These are phyloP conservation scores for Amphilophus citrinellus DNA, from an alignment of 2,113 vertebrate species.

Conservation along the genomic window DNA sequence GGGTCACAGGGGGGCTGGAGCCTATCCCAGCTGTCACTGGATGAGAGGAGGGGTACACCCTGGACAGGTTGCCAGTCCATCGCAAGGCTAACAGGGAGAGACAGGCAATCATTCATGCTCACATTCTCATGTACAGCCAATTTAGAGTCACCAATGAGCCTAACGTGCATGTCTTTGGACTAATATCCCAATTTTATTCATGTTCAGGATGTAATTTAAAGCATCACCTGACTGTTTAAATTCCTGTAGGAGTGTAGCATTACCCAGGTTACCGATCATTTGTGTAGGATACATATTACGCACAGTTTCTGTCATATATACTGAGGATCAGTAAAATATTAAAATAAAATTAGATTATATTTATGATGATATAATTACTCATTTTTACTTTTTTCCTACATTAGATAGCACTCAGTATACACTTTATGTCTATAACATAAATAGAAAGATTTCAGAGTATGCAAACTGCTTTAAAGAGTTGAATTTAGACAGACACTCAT, in stretches of 20 bases:
- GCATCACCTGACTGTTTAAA: too few relatives aligned
- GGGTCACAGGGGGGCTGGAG: background rate
- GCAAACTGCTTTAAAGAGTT: background rate
- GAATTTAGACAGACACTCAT: background rate
- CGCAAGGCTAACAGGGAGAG: background rate
- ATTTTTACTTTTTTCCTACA: background rate
- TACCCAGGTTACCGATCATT: too few relatives aligned
- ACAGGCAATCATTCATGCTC: background rate
- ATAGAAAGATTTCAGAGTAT: background rate
- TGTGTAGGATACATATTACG: too few relatives aligned
- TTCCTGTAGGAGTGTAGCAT: too few relatives aligned
- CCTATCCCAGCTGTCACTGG: background rate
- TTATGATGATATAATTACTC: background rate
- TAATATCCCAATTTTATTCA: too few relatives aligned
- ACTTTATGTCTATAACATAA: background rate
- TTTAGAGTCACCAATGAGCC: too few relatives aligned
- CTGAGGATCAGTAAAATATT: too few relatives aligned
- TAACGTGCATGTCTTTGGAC: too few relatives aligned
- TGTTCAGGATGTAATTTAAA: too few relatives aligned
- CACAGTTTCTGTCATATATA: too few relatives aligned
- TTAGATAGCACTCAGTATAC: background rate
- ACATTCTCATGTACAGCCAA: too few relatives aligned
- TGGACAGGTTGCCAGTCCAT: background rate
- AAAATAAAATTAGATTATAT: background rate
- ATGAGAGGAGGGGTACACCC: background rate